Percentiles rank a stretch among this genome's conserved stretches.
Conservation (phyloP, 1,140 invertebrate genomes). For the Leptoteleia sp. region DNA sequence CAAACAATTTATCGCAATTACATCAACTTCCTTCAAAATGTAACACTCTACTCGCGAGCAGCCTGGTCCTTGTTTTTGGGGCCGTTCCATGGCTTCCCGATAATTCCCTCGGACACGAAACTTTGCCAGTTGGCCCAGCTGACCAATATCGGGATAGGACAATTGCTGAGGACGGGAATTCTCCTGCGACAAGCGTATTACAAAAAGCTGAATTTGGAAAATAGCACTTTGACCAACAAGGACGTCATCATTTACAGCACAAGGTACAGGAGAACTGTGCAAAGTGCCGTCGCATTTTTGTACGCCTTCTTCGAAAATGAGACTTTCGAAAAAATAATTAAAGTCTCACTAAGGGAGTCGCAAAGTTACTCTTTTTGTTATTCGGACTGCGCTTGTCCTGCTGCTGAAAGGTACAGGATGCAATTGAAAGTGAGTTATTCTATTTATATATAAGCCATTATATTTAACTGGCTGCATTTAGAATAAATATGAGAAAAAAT, state of each 20-base stretch:
- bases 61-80: conserved; percentile 88
- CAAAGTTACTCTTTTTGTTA: conserved; percentile 93
- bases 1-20: conserved; percentile 73
- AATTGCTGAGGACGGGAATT: conserved; percentile 89
- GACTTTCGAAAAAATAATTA: conserved; percentile 78
- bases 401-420: conserved; percentile 85
- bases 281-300: conserved; percentile 91
- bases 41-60: conserved; percentile 78
- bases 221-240: conserved; percentile 78
- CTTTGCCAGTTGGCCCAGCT: conserved; percentile 80
- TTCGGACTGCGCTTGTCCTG: conserved; percentile 89
- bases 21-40: conserved; percentile 74
- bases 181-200: conserved; percentile 87
- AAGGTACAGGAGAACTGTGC: conserved; percentile 92
- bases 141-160: conserved; percentile 86
- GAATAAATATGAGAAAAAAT: too few relatives aligned
- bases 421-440: conserved; percentile 69
- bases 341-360: conserved; percentile 85
- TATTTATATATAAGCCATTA: conserved; percentile 9
- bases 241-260: conserved; percentile 90
- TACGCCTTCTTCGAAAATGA: conserved; percentile 87
- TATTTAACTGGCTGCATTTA: too few relatives aligned
- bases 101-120: conserved; percentile 83
- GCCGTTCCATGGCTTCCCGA: conserved; percentile 91
- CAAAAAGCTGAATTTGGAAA: conserved; percentile 82